Evolutionary conservation across 1,140 invertebrate species (phyloP).

Genomic region (Oncopodura yosiiana): DNA sequence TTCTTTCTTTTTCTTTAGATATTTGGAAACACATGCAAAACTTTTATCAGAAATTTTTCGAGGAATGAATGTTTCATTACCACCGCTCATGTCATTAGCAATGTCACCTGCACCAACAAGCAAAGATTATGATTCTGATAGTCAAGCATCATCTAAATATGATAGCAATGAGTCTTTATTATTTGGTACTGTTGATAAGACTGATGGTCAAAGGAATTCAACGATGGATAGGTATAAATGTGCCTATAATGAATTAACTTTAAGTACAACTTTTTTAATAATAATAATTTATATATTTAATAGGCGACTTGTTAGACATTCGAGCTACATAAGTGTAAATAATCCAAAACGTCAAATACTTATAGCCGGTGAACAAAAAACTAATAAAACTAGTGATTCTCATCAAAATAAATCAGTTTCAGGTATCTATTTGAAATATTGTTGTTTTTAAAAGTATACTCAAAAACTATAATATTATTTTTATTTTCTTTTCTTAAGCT

Average conservation of each 20-base stretch:
- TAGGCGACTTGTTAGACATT: constrained; percentile 3
- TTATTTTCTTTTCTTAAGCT: too few relatives aligned
- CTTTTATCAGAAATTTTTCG: constrained; percentile 4
- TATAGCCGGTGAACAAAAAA: neutral
- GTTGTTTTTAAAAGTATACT: too few relatives aligned
- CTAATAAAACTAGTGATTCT: neutral
- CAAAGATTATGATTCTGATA: constrained; percentile 1
- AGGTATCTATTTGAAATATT: too few relatives aligned
- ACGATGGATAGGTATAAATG: too few relatives aligned
- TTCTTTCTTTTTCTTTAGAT: neutral
- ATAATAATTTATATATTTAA: neutral
- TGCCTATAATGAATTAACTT: too few relatives aligned
- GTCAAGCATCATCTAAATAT: constrained; percentile 2
- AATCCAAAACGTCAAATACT: constrained; percentile 17
- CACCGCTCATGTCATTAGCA: neutral
- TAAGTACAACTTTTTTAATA: neutral
- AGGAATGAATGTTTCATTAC: constrained; percentile 10
- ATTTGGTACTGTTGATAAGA: neutral
- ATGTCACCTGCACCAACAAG: neutral
- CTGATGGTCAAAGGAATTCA: too few relatives aligned
- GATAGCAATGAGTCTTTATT: too few relatives aligned
- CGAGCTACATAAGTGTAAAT: constrained; percentile 13
- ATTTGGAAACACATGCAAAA: constrained; percentile 3
- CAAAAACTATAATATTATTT: too few relatives aligned
- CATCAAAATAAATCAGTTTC: too few relatives aligned